phyloP scores from a whole-genome alignment of 2,888 invertebrate species.

The Drosophila monieri region DNA sequence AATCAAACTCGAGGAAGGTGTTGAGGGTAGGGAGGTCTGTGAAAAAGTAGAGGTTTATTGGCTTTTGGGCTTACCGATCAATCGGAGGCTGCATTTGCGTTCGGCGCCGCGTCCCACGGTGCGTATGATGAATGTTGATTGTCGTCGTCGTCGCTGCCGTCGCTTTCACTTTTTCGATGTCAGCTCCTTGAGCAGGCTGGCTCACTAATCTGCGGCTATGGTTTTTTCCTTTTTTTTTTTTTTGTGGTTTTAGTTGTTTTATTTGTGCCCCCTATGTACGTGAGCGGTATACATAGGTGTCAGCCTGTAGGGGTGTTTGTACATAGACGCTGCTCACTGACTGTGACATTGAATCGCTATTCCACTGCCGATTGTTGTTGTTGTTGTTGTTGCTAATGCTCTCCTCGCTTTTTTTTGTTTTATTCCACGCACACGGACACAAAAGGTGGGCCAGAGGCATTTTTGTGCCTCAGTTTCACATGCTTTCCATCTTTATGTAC shows the following conservation, averaged over 20 bases:
- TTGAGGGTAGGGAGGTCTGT: conserved; percentile 3
- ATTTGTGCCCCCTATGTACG: conserved; percentile 33
- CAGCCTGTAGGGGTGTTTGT: conserved; percentile 29
- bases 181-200: conserved; percentile 39
- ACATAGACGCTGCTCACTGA: conserved; percentile 43
- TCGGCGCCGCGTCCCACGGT: conserved; percentile 60
- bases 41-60: conserved; percentile 6
- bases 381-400: conserved; percentile 39
- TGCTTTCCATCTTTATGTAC: conserved; percentile 48
- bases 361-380: conserved; percentile 49
- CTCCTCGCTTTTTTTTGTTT: conserved; percentile 37
- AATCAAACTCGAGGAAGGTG: conserved; percentile 34
- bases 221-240: conserved; percentile 27
- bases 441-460: conserved; percentile 64
- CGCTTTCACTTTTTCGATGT: conserved; percentile 6
- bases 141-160: conserved; percentile 43
- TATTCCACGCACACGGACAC: conserved; percentile 70
- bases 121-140: conserved; percentile 74
- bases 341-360: conserved; percentile 75
- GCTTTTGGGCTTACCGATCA: conserved; percentile 55
- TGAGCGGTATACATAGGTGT: conserved; percentile 14
- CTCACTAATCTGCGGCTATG: conserved; percentile 62
- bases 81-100: conserved; percentile 66
- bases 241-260: not conserved
- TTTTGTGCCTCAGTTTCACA: conserved; percentile 49